Conservation (phyloP, 2,113 vertebrate genomes). For the Mus pahari region DNA sequence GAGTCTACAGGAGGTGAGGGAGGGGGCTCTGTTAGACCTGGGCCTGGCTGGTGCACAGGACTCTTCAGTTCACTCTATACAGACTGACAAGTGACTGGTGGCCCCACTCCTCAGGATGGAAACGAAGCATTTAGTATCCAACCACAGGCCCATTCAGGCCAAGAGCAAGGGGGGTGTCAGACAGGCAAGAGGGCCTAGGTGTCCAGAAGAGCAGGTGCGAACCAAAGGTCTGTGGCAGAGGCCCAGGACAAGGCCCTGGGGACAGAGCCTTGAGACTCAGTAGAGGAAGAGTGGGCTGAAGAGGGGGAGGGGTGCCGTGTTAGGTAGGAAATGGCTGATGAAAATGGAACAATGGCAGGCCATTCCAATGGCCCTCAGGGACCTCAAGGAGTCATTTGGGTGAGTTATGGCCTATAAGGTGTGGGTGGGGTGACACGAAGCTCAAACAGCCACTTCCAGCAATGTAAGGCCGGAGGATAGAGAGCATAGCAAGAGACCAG, state of each 20-base stretch:
- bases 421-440: background rate
- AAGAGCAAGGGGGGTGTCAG: background rate
- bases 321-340: no score
- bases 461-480: no score
- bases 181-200: background rate
- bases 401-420: fast-evolving
- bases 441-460: no score
- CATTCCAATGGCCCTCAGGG: fast-evolving
- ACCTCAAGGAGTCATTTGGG: fast-evolving
- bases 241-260: background rate
- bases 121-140: background rate
- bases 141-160: no score
- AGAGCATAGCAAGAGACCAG: no score
- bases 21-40: background rate
- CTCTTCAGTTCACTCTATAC: background rate
- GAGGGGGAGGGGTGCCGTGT: background rate
- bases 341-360: background rate
- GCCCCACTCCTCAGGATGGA: background rate
- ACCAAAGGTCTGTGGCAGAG: background rate
- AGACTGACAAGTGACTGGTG: background rate
- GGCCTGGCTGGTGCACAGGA: background rate
- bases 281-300: background rate
- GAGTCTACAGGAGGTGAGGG: background rate
- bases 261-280: background rate
- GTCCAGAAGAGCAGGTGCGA: background rate